Conservation (phyloP, 2,888 invertebrate genomes). For the Lordiphosa andalusiaca region DNA sequence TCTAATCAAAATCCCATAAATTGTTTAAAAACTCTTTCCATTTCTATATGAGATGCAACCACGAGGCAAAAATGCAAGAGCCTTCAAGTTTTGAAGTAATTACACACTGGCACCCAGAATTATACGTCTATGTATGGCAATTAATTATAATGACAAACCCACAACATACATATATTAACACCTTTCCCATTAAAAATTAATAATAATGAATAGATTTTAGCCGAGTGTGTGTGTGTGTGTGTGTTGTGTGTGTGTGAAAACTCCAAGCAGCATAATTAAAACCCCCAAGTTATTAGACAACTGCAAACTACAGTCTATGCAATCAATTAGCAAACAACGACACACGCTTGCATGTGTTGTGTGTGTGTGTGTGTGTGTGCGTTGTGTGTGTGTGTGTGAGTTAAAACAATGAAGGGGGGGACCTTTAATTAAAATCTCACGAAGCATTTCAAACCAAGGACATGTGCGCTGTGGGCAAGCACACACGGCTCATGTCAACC, state of each 20-base stretch:
- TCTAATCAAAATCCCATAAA: too few species aligned
- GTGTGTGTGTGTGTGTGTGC: constrained; percentile 17
- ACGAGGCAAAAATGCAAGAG: constrained; percentile 3
- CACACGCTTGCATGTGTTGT: constrained; percentile 23
- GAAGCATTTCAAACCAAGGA: constrained; percentile 56
- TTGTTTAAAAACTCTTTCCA: too few species aligned
- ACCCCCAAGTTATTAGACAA: constrained; percentile 67
- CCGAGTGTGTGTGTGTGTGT: constrained; percentile 7
- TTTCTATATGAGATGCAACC: too few species aligned
- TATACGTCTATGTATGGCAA: constrained; percentile 33
- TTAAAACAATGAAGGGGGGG: constrained; percentile 34
- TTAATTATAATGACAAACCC: constrained; percentile 49
- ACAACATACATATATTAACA: constrained; percentile 51
- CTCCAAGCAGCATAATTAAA: constrained; percentile 57
- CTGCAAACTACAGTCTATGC: constrained; percentile 47
- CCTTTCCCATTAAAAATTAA: constrained; percentile 62
- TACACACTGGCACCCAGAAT: constrained; percentile 55
- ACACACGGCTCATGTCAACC: constrained; percentile 36
- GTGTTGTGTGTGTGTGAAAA: constrained; percentile 45
- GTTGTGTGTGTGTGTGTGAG: constrained; percentile 13
- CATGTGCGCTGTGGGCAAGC: constrained; percentile 53
- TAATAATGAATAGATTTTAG: constrained; percentile 34
- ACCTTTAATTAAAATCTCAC: constrained; percentile 69
- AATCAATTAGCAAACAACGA: constrained; percentile 60
- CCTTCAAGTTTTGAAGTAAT: constrained; percentile 59